Evolutionary conservation across 2,113 vertebrate genomes (phyloP).

Genomic region (Pycnonotus jocosus): DNA sequence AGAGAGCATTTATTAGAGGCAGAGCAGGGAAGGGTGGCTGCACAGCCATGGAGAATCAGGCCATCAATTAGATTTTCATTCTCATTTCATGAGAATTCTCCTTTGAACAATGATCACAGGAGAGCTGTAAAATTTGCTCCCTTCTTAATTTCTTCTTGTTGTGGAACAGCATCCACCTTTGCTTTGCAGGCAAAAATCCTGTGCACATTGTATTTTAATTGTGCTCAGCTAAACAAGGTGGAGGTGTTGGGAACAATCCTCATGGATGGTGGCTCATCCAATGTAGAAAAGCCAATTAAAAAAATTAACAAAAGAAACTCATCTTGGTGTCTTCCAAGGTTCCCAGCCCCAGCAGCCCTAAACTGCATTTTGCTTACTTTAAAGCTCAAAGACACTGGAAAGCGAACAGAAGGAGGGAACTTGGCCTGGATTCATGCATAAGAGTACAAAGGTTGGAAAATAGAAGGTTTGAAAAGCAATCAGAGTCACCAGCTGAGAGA

Average conservation of each 20-base stretch:
- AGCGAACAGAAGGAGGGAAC: constrained; percentile 26
- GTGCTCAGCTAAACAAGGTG: neutral
- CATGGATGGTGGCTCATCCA: neutral
- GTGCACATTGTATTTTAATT: neutral
- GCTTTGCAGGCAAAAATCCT: neutral
- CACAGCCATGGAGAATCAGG: constrained; percentile 42
- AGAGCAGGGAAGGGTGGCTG: constrained; percentile 5
- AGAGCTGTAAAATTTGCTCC: constrained; percentile 32
- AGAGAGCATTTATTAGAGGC: constrained; percentile 60
- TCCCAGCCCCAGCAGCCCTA: neutral
- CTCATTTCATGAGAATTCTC: constrained; percentile 27
- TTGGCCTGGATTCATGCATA: constrained; percentile 54
- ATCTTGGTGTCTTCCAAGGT: neutral
- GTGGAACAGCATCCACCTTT: neutral
- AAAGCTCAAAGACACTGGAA: constrained; percentile 29
- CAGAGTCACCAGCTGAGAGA: constrained; percentile 59
- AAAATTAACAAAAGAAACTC: neutral
- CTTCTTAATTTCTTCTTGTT: neutral
- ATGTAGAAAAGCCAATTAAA: constrained; percentile 30
- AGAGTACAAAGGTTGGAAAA: constrained; percentile 61
- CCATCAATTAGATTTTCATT: constrained; percentile 44
- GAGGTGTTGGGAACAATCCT: neutral
- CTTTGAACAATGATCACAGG: neutral
- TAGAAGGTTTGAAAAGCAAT: constrained; percentile 67
- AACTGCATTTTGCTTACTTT: constrained; percentile 56